A percentile compares a stretch with the other conserved stretches of the same genome.
Conservation (phyloP, 2,888 invertebrate genomes). For the Agrochola circellaris region DNA sequence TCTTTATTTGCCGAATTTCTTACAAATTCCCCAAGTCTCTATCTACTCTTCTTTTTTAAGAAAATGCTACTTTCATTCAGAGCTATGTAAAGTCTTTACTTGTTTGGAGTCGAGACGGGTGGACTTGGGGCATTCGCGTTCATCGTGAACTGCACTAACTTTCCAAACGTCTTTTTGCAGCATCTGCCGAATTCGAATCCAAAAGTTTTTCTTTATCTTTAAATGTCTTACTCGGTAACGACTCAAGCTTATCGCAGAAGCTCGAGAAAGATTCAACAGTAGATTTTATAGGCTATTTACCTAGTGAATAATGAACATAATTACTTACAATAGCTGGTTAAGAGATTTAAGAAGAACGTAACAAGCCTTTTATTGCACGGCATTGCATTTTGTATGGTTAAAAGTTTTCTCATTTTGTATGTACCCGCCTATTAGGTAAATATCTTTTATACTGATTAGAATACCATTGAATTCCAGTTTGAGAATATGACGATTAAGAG, state of each 20-base stretch:
- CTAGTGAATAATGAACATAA: constrained; percentile 31
- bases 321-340: constrained; percentile 9
- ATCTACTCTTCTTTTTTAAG: constrained; percentile 48
- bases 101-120: constrained; percentile 70
- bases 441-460: not conserved
- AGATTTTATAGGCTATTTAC: constrained; percentile 38
- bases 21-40: constrained; percentile 4
- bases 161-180: constrained; percentile 77
- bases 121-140: constrained; percentile 67
- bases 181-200: constrained; percentile 84
- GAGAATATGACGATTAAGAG: not conserved
- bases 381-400: not conserved
- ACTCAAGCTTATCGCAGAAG: constrained; percentile 75
- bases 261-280: constrained; percentile 38
- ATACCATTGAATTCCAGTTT: not conserved
- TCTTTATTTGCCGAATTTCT: constrained; percentile 7
- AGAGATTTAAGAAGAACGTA: not conserved
- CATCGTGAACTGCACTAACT: constrained; percentile 76
- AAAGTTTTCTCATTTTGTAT: not conserved
- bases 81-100: constrained; percentile 71
- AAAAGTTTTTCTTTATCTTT: constrained; percentile 84
- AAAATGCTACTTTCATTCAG: constrained; percentile 65
- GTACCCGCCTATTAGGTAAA: not conserved
- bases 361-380: not conserved
- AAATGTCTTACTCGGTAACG: constrained; percentile 79